Conservation (phyloP, 2,113 vertebrate species). For the Oxyruncus cristatus region DNA sequence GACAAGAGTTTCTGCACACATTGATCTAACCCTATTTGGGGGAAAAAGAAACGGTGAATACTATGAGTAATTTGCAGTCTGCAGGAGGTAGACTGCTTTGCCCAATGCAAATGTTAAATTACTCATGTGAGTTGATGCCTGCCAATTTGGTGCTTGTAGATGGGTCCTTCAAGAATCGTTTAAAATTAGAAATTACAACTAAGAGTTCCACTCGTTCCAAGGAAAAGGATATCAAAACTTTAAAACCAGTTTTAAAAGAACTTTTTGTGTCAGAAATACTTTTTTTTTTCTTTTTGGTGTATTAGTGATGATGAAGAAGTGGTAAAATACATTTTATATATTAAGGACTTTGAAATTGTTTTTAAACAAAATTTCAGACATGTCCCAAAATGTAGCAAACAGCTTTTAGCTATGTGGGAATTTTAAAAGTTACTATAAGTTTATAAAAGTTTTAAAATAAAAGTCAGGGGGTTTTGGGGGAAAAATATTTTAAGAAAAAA, state of each 20-base stretch:
- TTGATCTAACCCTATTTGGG: not conserved
- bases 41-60: not conserved
- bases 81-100: not conserved
- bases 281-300: not conserved
- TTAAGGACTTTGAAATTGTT: not conserved
- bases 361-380: not conserved
- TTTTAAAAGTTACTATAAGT: not conserved
- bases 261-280: not conserved
- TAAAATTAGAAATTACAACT: not conserved
- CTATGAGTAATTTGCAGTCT: not conserved
- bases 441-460: not conserved
- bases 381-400: not conserved
- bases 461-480: not conserved
- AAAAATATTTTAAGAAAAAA: not conserved
- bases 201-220: not conserved
- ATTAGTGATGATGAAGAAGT: not conserved
- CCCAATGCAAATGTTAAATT: not conserved
- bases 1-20: not conserved
- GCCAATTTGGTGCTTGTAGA: not conserved
- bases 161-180: not conserved
- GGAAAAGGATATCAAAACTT: not conserved
- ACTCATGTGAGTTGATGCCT: not conserved
- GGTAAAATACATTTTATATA: not conserved
- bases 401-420: not conserved
- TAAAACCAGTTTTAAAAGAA: not conserved